Percentiles rank a stretch among this genome's conserved stretches.
phyloP scores from a whole-genome alignment of 2,888 invertebrate species.

The Branchipolynoe longqiensis region DNA sequence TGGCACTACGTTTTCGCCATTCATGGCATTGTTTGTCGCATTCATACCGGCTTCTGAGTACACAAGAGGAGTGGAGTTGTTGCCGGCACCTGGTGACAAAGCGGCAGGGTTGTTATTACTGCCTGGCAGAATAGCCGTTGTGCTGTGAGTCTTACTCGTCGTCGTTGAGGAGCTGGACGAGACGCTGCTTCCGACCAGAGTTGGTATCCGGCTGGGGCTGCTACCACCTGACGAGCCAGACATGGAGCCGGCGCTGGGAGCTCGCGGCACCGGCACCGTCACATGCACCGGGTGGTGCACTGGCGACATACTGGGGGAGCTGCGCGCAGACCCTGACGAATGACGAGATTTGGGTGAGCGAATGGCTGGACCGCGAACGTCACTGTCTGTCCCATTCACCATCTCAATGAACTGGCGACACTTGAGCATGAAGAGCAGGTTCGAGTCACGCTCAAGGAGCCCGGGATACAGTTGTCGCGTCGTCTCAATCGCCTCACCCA shows the following conservation, averaged over 20 bases:
- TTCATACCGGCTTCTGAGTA: slow-evolving; percentile 77
- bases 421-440: slow-evolving; percentile 96
- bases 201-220: slow-evolving; percentile 73
- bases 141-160: slow-evolving; percentile 32
- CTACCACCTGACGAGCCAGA: slow-evolving; percentile 70
- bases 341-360: slow-evolving; percentile 79
- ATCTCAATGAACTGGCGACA: slow-evolving; percentile 99
- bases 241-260: slow-evolving; percentile 41
- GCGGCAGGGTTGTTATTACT: slow-evolving; percentile 26
- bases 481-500: slow-evolving; percentile 96
- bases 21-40: slow-evolving; percentile 72
- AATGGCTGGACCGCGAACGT: slow-evolving; percentile 85
- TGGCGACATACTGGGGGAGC: slow-evolving; percentile 80
- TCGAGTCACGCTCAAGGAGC: slow-evolving; percentile 93
- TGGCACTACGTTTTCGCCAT: slow-evolving; percentile 53
- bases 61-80: not conserved
- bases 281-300: slow-evolving; percentile 69
- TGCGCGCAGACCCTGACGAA: slow-evolving; percentile 78
- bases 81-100: not conserved
- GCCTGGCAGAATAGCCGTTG: not conserved
- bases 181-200: not conserved
- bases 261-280: not conserved
- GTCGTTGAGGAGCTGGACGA: not conserved
- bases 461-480: slow-evolving; percentile 95
- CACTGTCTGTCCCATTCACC: slow-evolving; percentile 85